Percentiles rank a stretch among this genome's conserved stretches.
These are phyloP conservation scores for Branchinecta lynchi DNA, from an alignment of 1,140 invertebrate species.

Conservation along the genomic window DNA sequence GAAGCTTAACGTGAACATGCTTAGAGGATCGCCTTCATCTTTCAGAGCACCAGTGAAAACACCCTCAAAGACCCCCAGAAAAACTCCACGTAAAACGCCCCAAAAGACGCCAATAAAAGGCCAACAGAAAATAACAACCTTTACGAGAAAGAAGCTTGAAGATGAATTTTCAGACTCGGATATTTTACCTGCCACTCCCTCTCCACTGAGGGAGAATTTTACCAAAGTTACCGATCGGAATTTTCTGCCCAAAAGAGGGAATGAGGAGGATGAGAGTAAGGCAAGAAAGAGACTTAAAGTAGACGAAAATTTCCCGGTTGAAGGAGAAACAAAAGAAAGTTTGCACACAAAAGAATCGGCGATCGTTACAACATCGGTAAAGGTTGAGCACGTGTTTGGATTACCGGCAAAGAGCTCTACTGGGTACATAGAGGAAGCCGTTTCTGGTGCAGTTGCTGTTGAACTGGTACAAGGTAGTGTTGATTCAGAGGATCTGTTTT, in stretches of 20 bases:
- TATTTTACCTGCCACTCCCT: background rate
- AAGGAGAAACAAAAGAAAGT: no score
- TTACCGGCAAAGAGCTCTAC: background rate
- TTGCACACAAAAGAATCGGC: background rate
- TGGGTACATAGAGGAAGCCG: background rate
- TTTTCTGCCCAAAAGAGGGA: background rate
- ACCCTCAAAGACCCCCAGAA: background rate
- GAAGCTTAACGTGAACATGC: background rate
- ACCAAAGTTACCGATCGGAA: background rate
- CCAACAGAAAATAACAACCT: background rate
- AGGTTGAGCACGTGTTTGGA: background rate
- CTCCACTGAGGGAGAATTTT: background rate
- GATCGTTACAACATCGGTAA: background rate
- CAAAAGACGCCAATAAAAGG: background rate
- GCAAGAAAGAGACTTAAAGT: background rate
- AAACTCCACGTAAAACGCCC: background rate
- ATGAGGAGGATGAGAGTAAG: background rate
- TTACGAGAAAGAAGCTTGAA: background rate
- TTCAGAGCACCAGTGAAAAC: background rate
- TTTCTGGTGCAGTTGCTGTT: background rate
- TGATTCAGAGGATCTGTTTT: slow-evolving; percentile 9
- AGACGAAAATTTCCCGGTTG: background rate
- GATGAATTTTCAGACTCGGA: background rate
- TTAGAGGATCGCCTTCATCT: background rate
- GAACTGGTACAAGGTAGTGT: background rate